Base-by-base conservation (phyloP, 2,113 vertebrate species). In the Lagopus muta region DNA sequence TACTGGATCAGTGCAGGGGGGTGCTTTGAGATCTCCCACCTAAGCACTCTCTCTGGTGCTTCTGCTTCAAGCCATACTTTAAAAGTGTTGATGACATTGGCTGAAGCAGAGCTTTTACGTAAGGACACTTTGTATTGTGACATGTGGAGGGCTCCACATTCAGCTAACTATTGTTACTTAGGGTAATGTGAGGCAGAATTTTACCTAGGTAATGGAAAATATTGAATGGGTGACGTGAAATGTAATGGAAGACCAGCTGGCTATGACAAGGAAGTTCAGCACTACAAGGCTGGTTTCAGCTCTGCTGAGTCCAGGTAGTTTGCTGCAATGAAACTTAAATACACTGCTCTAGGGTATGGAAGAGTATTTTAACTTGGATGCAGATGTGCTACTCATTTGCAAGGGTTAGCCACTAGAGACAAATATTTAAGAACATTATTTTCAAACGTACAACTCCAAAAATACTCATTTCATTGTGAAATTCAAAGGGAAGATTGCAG, bases 391-490 rank as follows among this genome's bases (percentile, higher is more conserved):
- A 14, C 47, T 18, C 34, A 24, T 89, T 83, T 72, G 17, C 73
- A 57, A 67, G 47, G 83, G 66, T 27, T 16, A 78, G 25, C 55
- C 32, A 72, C 75, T 67, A 61, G 20, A 83, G 7, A 71, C 10
- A 40, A 86, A 27, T 0, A 38, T 76, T 79, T 38, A 73, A 36
- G 42, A 64, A 6, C 40, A 40, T 47, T 65, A 84, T 58, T 66
- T 89, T 90, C 52, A 43, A 80, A 57, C 18, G 9, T 47, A 11
- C 11, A n/a, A 54, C 50, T 76, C 54, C 1, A 2, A 18, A 93
- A 94, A 82, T 54, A 24, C 8, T 78, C 1, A 70, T 92, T 90
- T 82, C 17, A 19, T 87, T 78, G 21, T 73, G 54, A 92, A 89
- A 61, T 54, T 75, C n/a, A 54, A 78, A 65, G 6, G n/a, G 32